Evolutionary conservation across 1,140 invertebrate species (phyloP), one percentile per base, ranked within the genome.

Genomic region (Hestina assimilis): DNA sequence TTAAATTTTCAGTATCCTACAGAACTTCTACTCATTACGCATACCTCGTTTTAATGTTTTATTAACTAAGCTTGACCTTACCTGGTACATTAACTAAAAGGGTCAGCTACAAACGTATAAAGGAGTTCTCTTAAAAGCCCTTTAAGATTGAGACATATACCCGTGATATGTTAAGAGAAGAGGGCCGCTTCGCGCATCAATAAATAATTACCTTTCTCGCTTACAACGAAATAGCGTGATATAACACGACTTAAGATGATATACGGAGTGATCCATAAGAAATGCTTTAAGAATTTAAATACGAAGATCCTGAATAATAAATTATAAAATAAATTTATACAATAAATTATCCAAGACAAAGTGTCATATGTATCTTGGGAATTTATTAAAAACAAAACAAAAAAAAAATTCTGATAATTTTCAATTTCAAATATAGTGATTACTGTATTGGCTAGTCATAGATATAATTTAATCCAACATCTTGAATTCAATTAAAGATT

Each of bases 11-110:
- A 31, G 11, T 5, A 17, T n/a, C 11, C 8, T 23, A 35, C 23
- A 23, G 20, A 40, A 59, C 40, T 59, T 24, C 53, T 12, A 35
- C 35, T 57, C 19, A 50, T 35, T 42, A 57, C 11, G 14, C 48
- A 59, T 48, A 41, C 42, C 14, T n/a, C 12, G 12, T 21, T 40
- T 59, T 33, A 50, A 52, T 54, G 48, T 42, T 53, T 53, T 38
- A 59, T 9, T 6, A 9, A 11, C 24, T 26, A 14, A 23, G 19
- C 24, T 29, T 54, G 31, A 26, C 48, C 31, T 42, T 48, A 60
- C 58, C 51, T 60, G 43, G 20, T 33, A 52, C 41, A 60, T 60
- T 54, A 60, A 60, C 54, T 60, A 60, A 53, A 60, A n/a, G 33
- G 50, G 58, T 60, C 50, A 54, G 28, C 48, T 35, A 45, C 57